phyloP scores from a whole-genome alignment of 2,113 vertebrate species.

The Tretioscincus oriximinensis region DNA sequence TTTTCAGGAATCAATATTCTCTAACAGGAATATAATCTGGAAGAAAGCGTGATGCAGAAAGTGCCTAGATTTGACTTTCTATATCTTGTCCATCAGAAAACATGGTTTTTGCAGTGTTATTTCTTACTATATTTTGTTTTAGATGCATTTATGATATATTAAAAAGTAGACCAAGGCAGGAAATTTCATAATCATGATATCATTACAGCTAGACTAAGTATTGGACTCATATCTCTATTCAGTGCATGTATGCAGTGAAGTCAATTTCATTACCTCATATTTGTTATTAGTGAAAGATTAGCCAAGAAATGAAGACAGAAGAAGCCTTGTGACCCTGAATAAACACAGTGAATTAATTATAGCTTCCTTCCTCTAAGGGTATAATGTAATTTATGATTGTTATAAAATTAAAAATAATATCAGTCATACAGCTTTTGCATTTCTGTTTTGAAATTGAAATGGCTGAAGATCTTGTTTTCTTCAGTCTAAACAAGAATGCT shows the following conservation, averaged over 20 bases:
- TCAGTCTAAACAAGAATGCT: slow-evolving; percentile 14
- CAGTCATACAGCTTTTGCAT: slow-evolving; percentile 43
- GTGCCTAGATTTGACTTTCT: too few relatives aligned
- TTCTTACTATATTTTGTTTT: neutral
- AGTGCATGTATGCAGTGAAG: rapidly evolving
- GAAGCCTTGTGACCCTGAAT: slow-evolving; percentile 19
- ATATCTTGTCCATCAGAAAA: too few relatives aligned
- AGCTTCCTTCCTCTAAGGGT: slow-evolving; percentile 31
- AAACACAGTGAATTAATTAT: slow-evolving; percentile 30
- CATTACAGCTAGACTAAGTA: neutral
- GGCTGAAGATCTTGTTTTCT: slow-evolving; percentile 24
- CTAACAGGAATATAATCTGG: too few relatives aligned
- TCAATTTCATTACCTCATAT: slow-evolving; percentile 45
- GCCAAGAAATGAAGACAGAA: slow-evolving; percentile 26
- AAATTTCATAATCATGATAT: neutral
- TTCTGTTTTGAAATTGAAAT: slow-evolving; percentile 50
- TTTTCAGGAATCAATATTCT: too few relatives aligned
- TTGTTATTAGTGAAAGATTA: slow-evolving; percentile 37
- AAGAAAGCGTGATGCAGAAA: too few relatives aligned
- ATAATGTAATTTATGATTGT: slow-evolving; percentile 47
- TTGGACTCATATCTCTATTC: slow-evolving; percentile 25
- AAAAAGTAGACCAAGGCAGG: neutral
- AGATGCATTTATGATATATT: neutral
- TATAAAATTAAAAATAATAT: slow-evolving; percentile 61
- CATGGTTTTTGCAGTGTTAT: neutral